Evolutionary conservation across 2,113 vertebrate species (phyloP).

Genomic region (Charadrius vociferus): DNA sequence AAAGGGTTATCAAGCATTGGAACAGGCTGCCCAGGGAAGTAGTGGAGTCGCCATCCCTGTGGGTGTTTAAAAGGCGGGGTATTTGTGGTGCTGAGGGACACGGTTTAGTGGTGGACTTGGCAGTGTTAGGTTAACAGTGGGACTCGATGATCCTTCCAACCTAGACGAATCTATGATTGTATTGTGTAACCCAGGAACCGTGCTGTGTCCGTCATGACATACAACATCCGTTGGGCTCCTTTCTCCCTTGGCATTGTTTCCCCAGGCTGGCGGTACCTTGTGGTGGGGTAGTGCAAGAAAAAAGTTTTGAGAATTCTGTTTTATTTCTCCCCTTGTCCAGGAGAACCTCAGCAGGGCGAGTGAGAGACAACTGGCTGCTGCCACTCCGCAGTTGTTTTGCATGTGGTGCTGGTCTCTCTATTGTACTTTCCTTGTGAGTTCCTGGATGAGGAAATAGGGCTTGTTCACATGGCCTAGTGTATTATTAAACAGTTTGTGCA

Average conservation of each 20-base stretch:
- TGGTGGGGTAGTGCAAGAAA: not conserved
- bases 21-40: not conserved
- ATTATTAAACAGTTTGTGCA: not conserved
- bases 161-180: not conserved
- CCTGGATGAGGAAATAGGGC: not conserved
- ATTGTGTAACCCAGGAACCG: not conserved
- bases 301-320: not conserved
- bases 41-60: not conserved
- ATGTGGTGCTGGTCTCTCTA: not conserved
- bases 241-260: not conserved
- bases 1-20: not conserved
- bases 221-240: fast-evolving
- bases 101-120: not conserved
- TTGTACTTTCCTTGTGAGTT: not conserved
- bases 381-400: not conserved
- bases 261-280: not conserved
- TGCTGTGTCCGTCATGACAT: not conserved
- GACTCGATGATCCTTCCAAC: not conserved
- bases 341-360: not conserved
- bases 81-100: not conserved
- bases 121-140: not conserved
- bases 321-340: not conserved
- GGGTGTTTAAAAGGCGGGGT: not conserved
- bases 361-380: not conserved
- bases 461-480: not conserved